Conservation (phyloP, 2,888 invertebrate genomes). For the Teinopalpus imperialis region DNA sequence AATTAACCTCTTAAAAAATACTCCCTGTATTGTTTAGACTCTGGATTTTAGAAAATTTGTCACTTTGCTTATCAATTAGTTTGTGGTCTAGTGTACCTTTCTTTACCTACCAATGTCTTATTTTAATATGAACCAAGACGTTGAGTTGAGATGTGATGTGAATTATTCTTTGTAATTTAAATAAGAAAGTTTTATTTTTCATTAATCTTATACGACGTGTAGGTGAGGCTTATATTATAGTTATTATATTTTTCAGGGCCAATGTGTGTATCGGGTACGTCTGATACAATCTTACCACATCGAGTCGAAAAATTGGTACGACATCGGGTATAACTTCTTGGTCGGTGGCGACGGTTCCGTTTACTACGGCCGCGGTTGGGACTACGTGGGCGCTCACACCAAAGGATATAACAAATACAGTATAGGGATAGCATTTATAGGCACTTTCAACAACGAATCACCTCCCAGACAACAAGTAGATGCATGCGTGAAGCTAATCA, state of each 20-base stretch:
- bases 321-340: slow-evolving; percentile 90
- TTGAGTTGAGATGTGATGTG: no score
- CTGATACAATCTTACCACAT: slow-evolving; percentile 87
- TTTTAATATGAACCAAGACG: no score
- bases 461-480: slow-evolving; percentile 77
- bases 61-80: no score
- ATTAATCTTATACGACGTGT: no score
- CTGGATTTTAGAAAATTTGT: no score
- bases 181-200: no score
- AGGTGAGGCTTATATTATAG: no score
- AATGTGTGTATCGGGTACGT: slow-evolving; percentile 82
- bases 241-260: slow-evolving; percentile 61
- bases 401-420: slow-evolving; percentile 84
- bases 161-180: no score
- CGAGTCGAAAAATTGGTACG: slow-evolving; percentile 82
- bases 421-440: slow-evolving; percentile 87
- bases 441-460: slow-evolving; percentile 82
- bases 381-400: slow-evolving; percentile 86
- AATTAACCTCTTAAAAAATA: no score
- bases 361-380: slow-evolving; percentile 90
- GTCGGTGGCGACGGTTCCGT: slow-evolving; percentile 90
- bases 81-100: no score
- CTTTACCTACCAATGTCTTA: no score
- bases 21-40: no score
- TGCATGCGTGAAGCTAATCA: slow-evolving; percentile 83